Evolutionary conservation across 2,797 vertebrate species (phyloP), one percentile per base, ranked within the genome.

Genomic region (Rhynchonycteris naso): DNA sequence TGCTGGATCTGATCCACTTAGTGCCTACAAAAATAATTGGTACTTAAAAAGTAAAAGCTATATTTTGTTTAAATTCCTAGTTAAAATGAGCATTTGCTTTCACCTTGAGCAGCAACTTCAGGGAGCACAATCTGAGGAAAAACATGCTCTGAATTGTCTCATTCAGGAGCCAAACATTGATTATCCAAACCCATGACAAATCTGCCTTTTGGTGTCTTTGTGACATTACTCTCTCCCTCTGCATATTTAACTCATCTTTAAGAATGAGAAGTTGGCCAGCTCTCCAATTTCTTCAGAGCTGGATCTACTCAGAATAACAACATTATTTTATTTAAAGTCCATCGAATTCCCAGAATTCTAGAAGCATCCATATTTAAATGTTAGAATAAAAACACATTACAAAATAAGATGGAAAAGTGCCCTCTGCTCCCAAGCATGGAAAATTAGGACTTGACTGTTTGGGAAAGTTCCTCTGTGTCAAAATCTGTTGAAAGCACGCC

Each of bases 341-440:
- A 90, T 65, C 96, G 75, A 92, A 95, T 97, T 97, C 87, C 84
- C 89, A 95, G 91, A 95, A 95, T 88, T 88, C 94, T 90, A 94
- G 83, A 97, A 95, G 63, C 54, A 95, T 74, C 75, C 88, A n/a
- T 78, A 95, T 91, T 92, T 86, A 95, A 89, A 91, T 76, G 52
- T 89, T 86, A 95, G 47, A 96, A 90, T 90, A 88, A 95, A 96
- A 96, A 91, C 75, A 92, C 92, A 94, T 96, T 95, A 83, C 85
- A 76, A 90, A 97, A 79, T 38, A 74, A 92, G 93, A 92, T 52
- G 75, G 84, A 96, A 95, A 83, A 89, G 56, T 59, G 35, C 22
- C 11, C 56, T 91, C 52, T 87, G 50, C 90, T 91, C 93, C 80
- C 92, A 80, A 78, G 61, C 61, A 88, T 84, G 78, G 79, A 80